These are phyloP conservation scores for Dreissena rostriformis DNA, from an alignment of 1,140 invertebrate genomes.

Conservation along the genomic window DNA sequence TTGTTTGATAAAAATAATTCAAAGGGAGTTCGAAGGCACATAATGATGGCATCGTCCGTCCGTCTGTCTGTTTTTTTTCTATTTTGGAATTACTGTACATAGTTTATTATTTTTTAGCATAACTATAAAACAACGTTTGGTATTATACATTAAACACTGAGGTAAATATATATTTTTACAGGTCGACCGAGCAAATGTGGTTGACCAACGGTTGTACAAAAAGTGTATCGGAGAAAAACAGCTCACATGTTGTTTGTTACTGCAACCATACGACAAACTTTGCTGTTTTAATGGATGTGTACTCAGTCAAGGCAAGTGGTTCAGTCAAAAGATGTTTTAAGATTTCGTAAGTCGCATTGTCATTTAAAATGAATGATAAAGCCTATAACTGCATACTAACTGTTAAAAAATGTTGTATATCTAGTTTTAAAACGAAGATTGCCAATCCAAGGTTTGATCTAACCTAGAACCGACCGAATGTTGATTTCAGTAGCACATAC, in stretches of 20 bases:
- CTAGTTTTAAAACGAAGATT: too few relatives aligned
- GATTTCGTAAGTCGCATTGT: too few relatives aligned
- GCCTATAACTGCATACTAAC: too few relatives aligned
- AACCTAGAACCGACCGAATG: too few relatives aligned
- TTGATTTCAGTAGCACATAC: too few relatives aligned
- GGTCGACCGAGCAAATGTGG: conserved; percentile 84
- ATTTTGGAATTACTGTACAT: background rate
- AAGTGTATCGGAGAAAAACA: conserved; percentile 86
- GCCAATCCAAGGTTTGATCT: too few relatives aligned
- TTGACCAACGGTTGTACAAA: conserved; percentile 94
- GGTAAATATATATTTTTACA: conserved; percentile 28
- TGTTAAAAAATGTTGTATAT: too few relatives aligned
- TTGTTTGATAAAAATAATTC: background rate
- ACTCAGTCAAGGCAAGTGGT: conserved; percentile 64
- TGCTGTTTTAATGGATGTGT: conserved; percentile 84
- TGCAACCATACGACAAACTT: conserved; percentile 98
- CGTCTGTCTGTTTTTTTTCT: background rate
- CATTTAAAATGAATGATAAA: too few relatives aligned
- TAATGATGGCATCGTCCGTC: background rate
- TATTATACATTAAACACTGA: too few relatives aligned
- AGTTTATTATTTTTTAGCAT: too few relatives aligned
- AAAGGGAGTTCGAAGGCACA: background rate
- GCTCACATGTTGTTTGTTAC: conserved; percentile 93
- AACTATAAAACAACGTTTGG: too few relatives aligned
- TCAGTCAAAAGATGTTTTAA: too few relatives aligned